Conservation (phyloP, 2,113 vertebrate species). For the Pelmatolapia mariae region DNA sequence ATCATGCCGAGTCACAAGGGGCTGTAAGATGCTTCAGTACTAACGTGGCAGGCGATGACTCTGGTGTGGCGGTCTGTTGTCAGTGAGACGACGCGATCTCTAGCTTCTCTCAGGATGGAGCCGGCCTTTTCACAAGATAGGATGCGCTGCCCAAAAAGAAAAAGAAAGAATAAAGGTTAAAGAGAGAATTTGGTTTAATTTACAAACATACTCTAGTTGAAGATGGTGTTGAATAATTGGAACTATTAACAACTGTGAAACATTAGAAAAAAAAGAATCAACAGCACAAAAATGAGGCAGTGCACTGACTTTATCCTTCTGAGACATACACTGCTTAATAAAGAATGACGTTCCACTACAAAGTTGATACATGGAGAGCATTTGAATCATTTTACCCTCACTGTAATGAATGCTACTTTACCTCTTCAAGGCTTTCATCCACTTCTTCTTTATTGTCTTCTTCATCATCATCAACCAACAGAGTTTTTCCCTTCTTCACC, state of each 20-base stretch:
- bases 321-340: neutral
- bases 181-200: neutral
- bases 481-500: slow-evolving; percentile 80
- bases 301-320: neutral
- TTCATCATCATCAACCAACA: slow-evolving; percentile 56
- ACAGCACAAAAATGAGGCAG: neutral
- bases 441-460: slow-evolving; percentile 48
- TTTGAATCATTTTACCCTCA: neutral
- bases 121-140: slow-evolving; percentile 83
- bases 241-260: neutral
- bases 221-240: neutral
- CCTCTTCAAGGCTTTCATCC: slow-evolving; percentile 80
- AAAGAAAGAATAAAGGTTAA: neutral
- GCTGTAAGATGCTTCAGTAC: slow-evolving; percentile 27
- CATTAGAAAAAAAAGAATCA: neutral
- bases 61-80: slow-evolving; percentile 74
- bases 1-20: neutral
- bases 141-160: slow-evolving; percentile 72
- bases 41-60: slow-evolving; percentile 90
- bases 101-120: slow-evolving; percentile 86
- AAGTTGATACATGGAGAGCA: neutral
- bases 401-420: slow-evolving; percentile 25
- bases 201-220: neutral
- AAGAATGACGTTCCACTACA: neutral
- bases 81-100: slow-evolving; percentile 84